Base-by-base conservation (phyloP, 2,888 invertebrate species). In the Clitarchus hookeri region DNA sequence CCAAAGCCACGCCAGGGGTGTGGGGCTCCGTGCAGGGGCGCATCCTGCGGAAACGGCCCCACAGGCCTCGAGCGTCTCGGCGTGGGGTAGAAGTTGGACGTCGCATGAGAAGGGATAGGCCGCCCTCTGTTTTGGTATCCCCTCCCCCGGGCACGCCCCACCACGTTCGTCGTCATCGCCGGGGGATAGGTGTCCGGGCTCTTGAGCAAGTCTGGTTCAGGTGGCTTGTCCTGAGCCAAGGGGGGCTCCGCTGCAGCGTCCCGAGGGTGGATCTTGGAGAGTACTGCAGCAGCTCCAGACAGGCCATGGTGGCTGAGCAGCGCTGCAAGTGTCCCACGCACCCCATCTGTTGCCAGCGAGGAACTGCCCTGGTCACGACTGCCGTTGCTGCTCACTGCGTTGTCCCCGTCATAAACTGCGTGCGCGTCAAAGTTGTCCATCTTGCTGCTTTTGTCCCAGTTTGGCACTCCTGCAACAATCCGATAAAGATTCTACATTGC, bases 261-360 rank as follows among this genome's bases (percentile, higher is more conserved):
- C 77, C 85, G 82, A 19, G 36, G 79, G 78, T 84, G 84, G 19
- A 53, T 25, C 36, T 87, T 86, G 83, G 85, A 36, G n/a, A 87
- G 83, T 44, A 87, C 78, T 44, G 84, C 87, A 44, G 88, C 88
- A n/a, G 88, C 87, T 44, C 84, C 85, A 26, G 86, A 53, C 26
- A 92, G 90, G 88, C 93, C 92, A 88, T 93, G 93, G 87, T 92
- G 91, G 48, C 91, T 91, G 90, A 93, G 91, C 87, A 93, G 90
- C 86, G 92, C 92, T 80, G 92, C 92, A 84, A 93, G 90, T 13
- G 93, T 92, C 77, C 91, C 91, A 86, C 92, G 92, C 78, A 93
- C 92, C 54, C 92, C 92, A 65, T 91, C 90, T 4, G 92, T 92
- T 23, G 92, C 92, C 77, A 92, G 87, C 84, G 91, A 91, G 16